Evolutionary conservation across 2,113 vertebrate genomes (phyloP), one percentile per base, ranked within the genome.

Genomic region (Nothocercus nigrocapillus): DNA sequence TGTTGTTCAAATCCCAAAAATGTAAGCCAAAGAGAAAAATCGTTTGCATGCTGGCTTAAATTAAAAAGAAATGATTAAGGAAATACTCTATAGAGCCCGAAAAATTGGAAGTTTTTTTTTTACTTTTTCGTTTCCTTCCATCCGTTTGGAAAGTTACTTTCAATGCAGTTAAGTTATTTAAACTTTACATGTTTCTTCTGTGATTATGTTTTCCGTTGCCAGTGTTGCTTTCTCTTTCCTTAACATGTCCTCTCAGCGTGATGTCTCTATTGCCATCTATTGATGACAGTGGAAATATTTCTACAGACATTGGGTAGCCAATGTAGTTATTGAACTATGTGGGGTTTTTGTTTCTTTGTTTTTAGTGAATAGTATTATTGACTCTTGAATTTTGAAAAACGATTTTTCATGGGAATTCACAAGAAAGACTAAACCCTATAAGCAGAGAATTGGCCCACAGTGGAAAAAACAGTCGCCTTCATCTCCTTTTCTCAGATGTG

Each of bases 61-160:
- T 42, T 44, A 28, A 74, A 53, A 77, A 82, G 70, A 85, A 49
- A 54, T 28, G 34, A 42, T 36, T 61, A 86, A 95, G 25, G 53
- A 82, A 40, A 67, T 85, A 78, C 85, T 92, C 59, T 56, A 25
- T 77, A 53, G 77, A 90, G 86, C 78, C 28, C 19, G 56, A 70
- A 87, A 91, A 85, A 56, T 56, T 81, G 13, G 72, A 95, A 81
- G 61, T 40, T 27, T 62, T 78, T 78, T 40, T 66, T 77, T 69
- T 22, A 49, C 10, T 79, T 61, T 11, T 82, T 51, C 18, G 25
- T 54, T 45, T 5, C 42, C 22, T 62, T 85, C 94, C 91, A 94
- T 96, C 89, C 93, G 93, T 82, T 95, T 90, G 73, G 56, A 38
- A 94, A 69, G 82, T 69, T 95, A 94, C 95, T 94, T 91, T 94